Conservation (phyloP, 2,797 vertebrate species). For the Anabas testudineus region DNA sequence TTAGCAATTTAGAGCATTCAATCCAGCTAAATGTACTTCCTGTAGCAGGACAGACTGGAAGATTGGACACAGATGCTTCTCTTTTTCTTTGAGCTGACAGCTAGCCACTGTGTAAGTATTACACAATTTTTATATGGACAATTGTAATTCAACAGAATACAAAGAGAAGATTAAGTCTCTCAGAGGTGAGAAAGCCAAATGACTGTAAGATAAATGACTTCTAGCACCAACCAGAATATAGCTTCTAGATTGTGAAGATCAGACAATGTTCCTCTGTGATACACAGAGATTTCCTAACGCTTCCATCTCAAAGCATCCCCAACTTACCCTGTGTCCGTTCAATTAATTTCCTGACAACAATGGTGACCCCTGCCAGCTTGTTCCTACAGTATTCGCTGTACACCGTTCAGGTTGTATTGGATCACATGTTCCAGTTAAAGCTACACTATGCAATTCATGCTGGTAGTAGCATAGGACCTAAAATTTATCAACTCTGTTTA, state of each 20-base stretch:
- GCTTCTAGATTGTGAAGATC: neutral
- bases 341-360: neutral
- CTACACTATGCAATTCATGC: too few relatives aligned
- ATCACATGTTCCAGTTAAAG: neutral
- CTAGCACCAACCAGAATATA: neutral
- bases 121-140: neutral
- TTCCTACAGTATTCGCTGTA: neutral
- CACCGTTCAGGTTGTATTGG: neutral
- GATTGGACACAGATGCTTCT: neutral
- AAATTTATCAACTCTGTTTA: too few relatives aligned
- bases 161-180: conserved; percentile 1
- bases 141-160: neutral
- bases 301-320: neutral
- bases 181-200: neutral
- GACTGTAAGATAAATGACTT: neutral
- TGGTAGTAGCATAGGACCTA: too few relatives aligned
- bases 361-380: neutral
- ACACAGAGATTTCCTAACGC: neutral
- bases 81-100: conserved; percentile 1
- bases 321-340: neutral
- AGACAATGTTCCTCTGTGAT: neutral
- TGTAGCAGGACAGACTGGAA: neutral
- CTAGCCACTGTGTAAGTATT: neutral
- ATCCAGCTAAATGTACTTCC: neutral
- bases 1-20: conserved; percentile 13